Evolutionary conservation across 2,113 vertebrate genomes (phyloP).

Genomic region (Synodontis membranacea): DNA sequence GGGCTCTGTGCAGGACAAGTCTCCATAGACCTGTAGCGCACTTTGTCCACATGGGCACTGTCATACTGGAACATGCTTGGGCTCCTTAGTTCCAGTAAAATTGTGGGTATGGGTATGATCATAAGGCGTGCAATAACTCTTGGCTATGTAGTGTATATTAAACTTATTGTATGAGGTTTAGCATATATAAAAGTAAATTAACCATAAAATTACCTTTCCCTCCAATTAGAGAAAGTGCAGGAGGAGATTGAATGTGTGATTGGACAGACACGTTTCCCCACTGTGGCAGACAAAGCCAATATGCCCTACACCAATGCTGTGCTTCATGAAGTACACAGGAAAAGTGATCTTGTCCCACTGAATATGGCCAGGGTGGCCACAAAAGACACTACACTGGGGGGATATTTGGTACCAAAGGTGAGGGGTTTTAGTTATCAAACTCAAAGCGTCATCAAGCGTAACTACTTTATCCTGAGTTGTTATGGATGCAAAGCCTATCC

Average conservation of each 20-base stretch:
- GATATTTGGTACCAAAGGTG: conserved; percentile 71
- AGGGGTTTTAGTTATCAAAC: neutral
- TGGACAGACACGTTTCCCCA: conserved; percentile 53
- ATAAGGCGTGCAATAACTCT: too few species aligned
- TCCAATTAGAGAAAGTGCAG: conserved; percentile 53
- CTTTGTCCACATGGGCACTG: neutral
- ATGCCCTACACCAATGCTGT: conserved; percentile 74
- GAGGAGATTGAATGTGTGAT: conserved; percentile 61
- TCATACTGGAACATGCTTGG: too few species aligned
- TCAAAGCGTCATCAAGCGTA: neutral
- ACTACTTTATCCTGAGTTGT: neutral
- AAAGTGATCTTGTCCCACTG: conserved; percentile 67
- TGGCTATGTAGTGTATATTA: neutral
- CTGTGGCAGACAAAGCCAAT: conserved; percentile 61
- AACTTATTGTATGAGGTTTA: neutral
- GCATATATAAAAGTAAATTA: neutral
- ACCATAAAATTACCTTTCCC: neutral
- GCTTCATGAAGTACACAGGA: conserved; percentile 74
- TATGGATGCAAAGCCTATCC: neutral
- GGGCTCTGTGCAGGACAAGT: neutral
- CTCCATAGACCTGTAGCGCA: neutral
- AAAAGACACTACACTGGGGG: conserved; percentile 56
- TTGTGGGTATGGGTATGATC: neutral
- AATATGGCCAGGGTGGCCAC: conserved; percentile 56
- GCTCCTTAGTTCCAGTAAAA: neutral